These are phyloP conservation scores for Ephestia elutella DNA, from an alignment of 1,140 invertebrate species.

Conservation along the genomic window DNA sequence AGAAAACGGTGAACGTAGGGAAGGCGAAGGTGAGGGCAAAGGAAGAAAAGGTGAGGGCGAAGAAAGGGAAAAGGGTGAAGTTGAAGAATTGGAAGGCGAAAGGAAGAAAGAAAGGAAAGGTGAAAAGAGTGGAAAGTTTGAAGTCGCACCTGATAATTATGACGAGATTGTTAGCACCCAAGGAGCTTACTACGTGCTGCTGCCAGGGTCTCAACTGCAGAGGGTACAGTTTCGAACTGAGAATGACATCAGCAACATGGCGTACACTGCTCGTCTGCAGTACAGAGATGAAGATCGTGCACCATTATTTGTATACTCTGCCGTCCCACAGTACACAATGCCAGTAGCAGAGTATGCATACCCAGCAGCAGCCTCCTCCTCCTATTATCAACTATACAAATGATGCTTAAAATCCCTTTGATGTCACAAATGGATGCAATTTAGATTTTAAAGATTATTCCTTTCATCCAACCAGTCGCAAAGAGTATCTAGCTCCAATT, in stretches of 20 bases:
- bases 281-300: constrained; percentile 58
- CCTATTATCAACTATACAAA: constrained; percentile 48
- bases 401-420: not conserved
- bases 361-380: constrained; percentile 28
- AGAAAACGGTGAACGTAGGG: constrained; percentile 20
- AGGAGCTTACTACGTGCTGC: constrained; percentile 59
- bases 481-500: not conserved
- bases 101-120: constrained; percentile 19
- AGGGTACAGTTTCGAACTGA: constrained; percentile 59
- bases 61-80: constrained; percentile 30
- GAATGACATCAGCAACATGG: constrained; percentile 61
- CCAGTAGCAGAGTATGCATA: not conserved
- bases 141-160: constrained; percentile 41
- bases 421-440: constrained; percentile 15
- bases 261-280: constrained; percentile 59
- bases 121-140: constrained; percentile 37
- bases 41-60: constrained; percentile 20
- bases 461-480: not conserved
- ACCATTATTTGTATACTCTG: constrained; percentile 53
- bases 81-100: constrained; percentile 16
- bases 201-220: constrained; percentile 55
- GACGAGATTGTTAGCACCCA: constrained; percentile 47
- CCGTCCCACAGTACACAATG: constrained; percentile 47
- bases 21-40: constrained; percentile 24
- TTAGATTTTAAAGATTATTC: constrained; percentile 15